Evolutionary conservation across 2,888 invertebrate species (phyloP), one percentile per base, ranked within the genome.

Genomic region (Drosophila pseudotalamancana): DNA sequence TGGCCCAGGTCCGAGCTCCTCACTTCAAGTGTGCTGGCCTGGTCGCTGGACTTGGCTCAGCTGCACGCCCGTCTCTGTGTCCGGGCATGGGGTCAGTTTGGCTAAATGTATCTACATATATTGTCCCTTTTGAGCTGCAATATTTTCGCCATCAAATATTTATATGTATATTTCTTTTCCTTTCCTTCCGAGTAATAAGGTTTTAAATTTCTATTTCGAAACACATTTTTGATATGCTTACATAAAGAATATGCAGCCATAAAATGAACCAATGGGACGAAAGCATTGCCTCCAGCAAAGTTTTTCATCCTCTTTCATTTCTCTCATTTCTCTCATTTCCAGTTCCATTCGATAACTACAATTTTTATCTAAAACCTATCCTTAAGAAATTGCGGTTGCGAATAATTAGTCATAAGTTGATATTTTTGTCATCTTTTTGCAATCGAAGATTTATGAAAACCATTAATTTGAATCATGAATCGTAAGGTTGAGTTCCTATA

Each of bases 111-210:
- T 79, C 77, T 76, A 76, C 80, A 86, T 83, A 77, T 66, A 86
- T 80, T 83, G 88, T 88, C 87, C 88, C 78, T 77, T 80, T 79
- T 76, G 64, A 46, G 66, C 68, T 63, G 65, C 81, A 74, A 83
- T 87, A 88, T 83, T 83, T 83, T 86, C 34, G 61, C 84, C 84
- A 87, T 88, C 86, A 83, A 83, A 83, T 83, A 83, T 83, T 87
- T 83, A 83, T 77, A 72, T 82, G 43, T 31, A 23, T 34, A 49
- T 48, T 23, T 37, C 25, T 3, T 12, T 46, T 53, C 32, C 34
- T 32, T 45, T 46, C 29, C 48, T 60, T 63, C 27, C 59, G 46
- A 55, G 80, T 86, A 74, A 88, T 83, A 88, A 72, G 81, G 80
- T 83, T 85, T 83, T 87, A 83, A 86, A 83, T 83, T 87, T 87